Evolutionary conservation across 2,113 vertebrate species (phyloP).

Genomic region (Pyxicephalus adspersus): DNA sequence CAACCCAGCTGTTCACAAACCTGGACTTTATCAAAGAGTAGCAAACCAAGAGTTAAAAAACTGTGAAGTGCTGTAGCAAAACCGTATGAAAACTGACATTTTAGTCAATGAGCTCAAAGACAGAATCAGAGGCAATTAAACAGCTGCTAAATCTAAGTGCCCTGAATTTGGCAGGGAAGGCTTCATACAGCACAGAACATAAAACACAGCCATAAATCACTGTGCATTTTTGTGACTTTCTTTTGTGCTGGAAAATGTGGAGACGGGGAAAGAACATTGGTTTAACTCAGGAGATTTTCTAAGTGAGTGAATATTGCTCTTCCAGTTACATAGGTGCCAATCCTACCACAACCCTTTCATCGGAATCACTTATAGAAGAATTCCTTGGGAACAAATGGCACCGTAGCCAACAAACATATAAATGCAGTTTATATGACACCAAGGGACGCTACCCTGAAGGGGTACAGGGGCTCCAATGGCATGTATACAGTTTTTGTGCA

Average conservation of each 20-base stretch:
- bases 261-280: conserved; percentile 24
- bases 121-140: conserved; percentile 57
- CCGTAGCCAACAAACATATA: background rate
- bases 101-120: conserved; percentile 57
- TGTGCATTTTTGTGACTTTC: conserved; percentile 37
- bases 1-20: background rate
- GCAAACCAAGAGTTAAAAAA: conserved; percentile 31
- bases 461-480: no score
- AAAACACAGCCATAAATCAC: conserved; percentile 54
- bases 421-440: background rate
- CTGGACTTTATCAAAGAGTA: conserved; percentile 1
- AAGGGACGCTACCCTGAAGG: no score
- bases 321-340: conserved; percentile 10
- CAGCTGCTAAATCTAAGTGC: conserved; percentile 55
- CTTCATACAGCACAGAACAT: conserved; percentile 48
- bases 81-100: conserved; percentile 55
- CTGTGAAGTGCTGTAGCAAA: conserved; percentile 48
- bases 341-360: background rate
- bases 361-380: background rate
- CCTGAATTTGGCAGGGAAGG: conserved; percentile 49
- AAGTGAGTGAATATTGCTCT: conserved; percentile 39
- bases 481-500: no score
- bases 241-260: conserved; percentile 30
- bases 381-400: background rate
- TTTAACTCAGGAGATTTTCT: conserved; percentile 38